Evolutionary conservation across 53 echinoderm and acorn worm genomes (phyloP).

Genomic region (Zoroaster sp.): DNA sequence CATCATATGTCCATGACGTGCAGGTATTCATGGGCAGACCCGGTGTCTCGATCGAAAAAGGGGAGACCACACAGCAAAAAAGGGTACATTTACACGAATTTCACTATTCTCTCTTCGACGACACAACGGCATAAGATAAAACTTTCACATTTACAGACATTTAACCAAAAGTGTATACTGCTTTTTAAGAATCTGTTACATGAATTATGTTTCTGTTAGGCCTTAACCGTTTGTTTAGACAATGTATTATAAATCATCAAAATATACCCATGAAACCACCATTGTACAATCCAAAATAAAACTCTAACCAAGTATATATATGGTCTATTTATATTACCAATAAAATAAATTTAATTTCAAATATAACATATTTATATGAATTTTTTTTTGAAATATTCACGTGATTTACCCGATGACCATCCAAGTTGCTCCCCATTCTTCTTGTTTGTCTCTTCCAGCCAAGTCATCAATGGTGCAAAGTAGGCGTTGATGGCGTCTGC

Average conservation of each 20-base stretch:
- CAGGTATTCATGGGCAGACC: too few species aligned
- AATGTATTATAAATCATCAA: too few species aligned
- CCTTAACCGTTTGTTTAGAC: too few species aligned
- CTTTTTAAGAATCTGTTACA: too few species aligned
- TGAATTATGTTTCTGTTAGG: too few species aligned
- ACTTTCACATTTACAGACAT: too few species aligned
- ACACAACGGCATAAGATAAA: not conserved
- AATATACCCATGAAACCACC: too few species aligned
- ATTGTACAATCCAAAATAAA: not conserved
- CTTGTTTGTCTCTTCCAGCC: slow-evolving; percentile 69
- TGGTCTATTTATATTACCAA: not conserved
- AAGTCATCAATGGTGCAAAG: slow-evolving; percentile 73
- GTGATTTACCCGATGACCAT: not conserved
- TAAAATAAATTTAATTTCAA: not conserved
- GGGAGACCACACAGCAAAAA: not conserved
- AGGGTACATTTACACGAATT: not conserved
- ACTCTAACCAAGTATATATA: not conserved
- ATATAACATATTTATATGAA: not conserved
- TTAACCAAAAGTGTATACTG: too few species aligned
- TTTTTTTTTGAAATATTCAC: not conserved
- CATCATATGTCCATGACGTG: too few species aligned
- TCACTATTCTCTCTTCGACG: not conserved
- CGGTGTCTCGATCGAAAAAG: not conserved
- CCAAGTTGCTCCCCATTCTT: slow-evolving; percentile 47
- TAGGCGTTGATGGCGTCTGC: slow-evolving; percentile 86